phyloP scores from a whole-genome alignment of 2,797 vertebrate species.

The Phalloptychus januarius region DNA sequence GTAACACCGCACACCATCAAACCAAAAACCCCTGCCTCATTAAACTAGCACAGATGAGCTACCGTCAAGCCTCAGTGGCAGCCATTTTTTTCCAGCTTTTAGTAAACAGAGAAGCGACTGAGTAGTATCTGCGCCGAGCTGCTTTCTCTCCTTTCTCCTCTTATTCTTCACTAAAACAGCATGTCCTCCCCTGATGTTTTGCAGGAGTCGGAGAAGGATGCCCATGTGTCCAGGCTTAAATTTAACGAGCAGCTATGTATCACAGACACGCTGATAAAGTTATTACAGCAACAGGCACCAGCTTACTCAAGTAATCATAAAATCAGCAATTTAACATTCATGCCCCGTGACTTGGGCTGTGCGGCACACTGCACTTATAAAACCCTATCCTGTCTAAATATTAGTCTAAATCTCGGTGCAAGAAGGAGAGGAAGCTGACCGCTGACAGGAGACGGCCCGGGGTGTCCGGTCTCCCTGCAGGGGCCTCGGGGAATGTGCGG shows the following conservation, averaged over 20 bases:
- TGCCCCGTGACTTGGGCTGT: conserved; percentile 55
- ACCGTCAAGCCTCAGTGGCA: conserved; percentile 41
- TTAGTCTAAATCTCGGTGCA: conserved; percentile 74
- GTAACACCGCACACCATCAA: conserved; percentile 59
- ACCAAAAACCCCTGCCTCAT: conserved; percentile 40
- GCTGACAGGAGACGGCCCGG: conserved; percentile 74
- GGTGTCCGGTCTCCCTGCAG: conserved; percentile 59
- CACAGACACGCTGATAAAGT: conserved; percentile 26
- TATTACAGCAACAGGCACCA: conserved; percentile 60
- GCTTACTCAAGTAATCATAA: conserved; percentile 56
- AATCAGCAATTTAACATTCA: conserved; percentile 59
- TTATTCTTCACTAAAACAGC: conserved; percentile 14
- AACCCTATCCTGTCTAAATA: conserved; percentile 81
- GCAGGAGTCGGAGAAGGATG: neutral
- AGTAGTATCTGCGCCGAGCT: conserved; percentile 16
- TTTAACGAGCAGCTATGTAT: conserved; percentile 20
- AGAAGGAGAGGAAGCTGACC: conserved; percentile 79
- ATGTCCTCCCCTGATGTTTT: conserved; percentile 8
- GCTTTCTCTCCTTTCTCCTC: neutral
- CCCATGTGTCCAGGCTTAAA: conserved; percentile 12
- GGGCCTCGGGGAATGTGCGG: conserved; percentile 40
- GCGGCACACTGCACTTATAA: conserved; percentile 65
- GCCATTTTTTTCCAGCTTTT: conserved; percentile 38
- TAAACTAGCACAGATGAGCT: conserved; percentile 51
- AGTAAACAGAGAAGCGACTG: conserved; percentile 44